These are phyloP conservation scores for Laodelphax striatellus DNA, from an alignment of 1,140 invertebrate species.

Conservation along the genomic window DNA sequence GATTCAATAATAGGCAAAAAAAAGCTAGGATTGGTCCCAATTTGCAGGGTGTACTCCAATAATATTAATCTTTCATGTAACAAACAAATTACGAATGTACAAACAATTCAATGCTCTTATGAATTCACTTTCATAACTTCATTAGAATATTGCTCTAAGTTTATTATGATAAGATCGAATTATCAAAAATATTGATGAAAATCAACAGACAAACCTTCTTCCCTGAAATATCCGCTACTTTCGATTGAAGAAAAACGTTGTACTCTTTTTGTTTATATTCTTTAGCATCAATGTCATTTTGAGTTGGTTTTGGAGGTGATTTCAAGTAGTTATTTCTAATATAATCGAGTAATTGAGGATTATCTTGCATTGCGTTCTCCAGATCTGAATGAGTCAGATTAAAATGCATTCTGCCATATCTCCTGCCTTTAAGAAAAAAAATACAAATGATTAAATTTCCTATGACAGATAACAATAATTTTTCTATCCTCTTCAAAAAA, in stretches of 20 bases:
- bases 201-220: slow-evolving; percentile 2
- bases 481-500: no score
- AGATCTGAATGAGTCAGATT: slow-evolving; percentile 5
- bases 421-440: neutral
- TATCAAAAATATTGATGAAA: no score
- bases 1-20: no score
- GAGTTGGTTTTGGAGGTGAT: slow-evolving; percentile 1
- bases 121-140: no score
- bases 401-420: slow-evolving; percentile 2
- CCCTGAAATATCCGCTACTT: slow-evolving; percentile 3
- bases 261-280: neutral
- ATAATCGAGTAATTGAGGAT: slow-evolving; percentile 1
- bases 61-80: no score
- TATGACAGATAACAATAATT: no score
- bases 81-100: no score
- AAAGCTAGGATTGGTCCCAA: no score
- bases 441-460: neutral
- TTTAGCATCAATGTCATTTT: neutral
- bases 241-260: neutral
- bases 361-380: slow-evolving; percentile 12
- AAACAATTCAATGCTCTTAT: no score
- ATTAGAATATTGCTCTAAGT: no score
- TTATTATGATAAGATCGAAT: no score
- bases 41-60: no score
- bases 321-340: slow-evolving; percentile 10